These are phyloP conservation scores for Alentia gelatinosa DNA, from an alignment of 2,888 invertebrate species.

Conservation along the genomic window DNA sequence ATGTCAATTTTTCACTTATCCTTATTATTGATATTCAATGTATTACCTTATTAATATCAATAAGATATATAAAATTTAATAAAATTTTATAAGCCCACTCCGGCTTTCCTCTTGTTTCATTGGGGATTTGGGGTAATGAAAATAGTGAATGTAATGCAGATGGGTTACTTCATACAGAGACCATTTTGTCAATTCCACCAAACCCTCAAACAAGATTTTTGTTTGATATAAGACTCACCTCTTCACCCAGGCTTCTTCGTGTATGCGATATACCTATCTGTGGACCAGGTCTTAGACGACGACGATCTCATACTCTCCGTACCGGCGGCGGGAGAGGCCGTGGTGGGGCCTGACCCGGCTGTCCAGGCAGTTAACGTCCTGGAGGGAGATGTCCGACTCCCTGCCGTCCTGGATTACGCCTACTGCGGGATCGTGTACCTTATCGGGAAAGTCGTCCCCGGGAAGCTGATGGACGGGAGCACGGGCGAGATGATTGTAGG, in stretches of 20 bases:
- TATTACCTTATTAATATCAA: too few relatives aligned
- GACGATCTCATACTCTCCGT: background rate
- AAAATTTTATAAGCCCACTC: too few relatives aligned
- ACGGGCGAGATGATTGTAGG: background rate
- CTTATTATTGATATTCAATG: too few relatives aligned
- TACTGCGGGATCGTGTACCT: conserved; percentile 7
- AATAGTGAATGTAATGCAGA: too few relatives aligned
- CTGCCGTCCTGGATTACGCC: background rate
- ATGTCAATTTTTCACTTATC: too few relatives aligned
- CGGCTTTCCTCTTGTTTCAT: too few relatives aligned
- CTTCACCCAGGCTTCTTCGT: background rate
- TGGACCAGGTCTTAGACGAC: background rate
- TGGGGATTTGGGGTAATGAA: too few relatives aligned
- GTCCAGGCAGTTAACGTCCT: background rate
- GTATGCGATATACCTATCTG: background rate
- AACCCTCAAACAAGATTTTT: too few relatives aligned
- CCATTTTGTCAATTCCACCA: too few relatives aligned
- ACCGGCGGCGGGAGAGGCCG: background rate
- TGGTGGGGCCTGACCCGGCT: background rate
- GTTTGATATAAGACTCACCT: too few relatives aligned
- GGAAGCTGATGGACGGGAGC: background rate
- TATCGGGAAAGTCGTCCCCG: background rate
- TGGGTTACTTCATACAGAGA: too few relatives aligned
- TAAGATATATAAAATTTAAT: too few relatives aligned
- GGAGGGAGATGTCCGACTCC: background rate